phyloP scores from a whole-genome alignment of 64 coral and sea anemone species.

The Pocillopora verrucosa region DNA sequence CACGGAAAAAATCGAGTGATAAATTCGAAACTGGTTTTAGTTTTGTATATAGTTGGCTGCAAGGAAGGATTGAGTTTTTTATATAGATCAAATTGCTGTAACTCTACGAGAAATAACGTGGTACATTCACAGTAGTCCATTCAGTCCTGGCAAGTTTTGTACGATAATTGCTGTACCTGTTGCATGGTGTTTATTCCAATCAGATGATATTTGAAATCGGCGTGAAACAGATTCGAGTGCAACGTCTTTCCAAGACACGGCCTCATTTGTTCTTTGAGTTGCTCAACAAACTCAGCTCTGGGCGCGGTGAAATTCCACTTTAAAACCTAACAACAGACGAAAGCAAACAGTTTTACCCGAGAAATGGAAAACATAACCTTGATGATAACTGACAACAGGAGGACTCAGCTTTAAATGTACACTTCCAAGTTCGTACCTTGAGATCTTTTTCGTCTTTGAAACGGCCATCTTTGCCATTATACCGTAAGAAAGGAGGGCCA shows the following conservation, averaged over 20 bases:
- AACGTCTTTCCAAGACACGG: conserved; percentile 73
- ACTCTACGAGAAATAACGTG: no score
- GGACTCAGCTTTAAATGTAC: not conserved
- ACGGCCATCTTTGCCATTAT: conserved; percentile 83
- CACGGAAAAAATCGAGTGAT: no score
- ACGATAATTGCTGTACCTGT: conserved; percentile 49
- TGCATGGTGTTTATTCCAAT: conserved; percentile 68
- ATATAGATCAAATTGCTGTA: no score
- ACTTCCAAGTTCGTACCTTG: conserved; percentile 45
- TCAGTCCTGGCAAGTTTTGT: not conserved
- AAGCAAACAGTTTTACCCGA: not conserved
- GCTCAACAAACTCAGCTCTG: conserved; percentile 82
- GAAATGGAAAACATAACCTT: not conserved
- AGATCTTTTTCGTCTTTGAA: conserved; percentile 95
- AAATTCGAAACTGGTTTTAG: no score
- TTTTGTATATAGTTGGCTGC: no score
- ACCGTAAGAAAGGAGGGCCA: conserved; percentile 68
- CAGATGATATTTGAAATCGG: conserved; percentile 92
- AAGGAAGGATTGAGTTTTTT: no score
- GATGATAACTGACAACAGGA: not conserved
- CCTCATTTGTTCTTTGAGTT: conserved; percentile 95
- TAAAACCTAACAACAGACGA: conserved; percentile 52
- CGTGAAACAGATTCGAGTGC: conserved; percentile 79
- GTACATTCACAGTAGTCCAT: no score
- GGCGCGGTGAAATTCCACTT: conserved; percentile 96